Evolutionary conservation across 2,113 vertebrate genomes (phyloP), one percentile per base, ranked within the genome.

Genomic region (Sinocyclocheilus grahami): DNA sequence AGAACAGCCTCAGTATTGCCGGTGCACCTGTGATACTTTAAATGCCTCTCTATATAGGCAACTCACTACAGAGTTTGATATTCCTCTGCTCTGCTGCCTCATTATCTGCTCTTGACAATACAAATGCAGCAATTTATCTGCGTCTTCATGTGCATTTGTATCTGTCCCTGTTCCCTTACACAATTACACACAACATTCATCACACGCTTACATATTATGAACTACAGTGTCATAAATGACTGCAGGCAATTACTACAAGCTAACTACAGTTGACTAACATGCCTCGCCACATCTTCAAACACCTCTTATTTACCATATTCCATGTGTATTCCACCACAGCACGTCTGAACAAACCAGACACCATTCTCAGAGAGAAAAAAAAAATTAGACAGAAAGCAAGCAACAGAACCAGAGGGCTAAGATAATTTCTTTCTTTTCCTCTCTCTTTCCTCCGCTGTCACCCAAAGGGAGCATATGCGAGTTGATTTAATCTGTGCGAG

Each of bases 61-160:
- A 16, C 53, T 55, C 53, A 20, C 5, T 55, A 33, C 18, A 55
- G 53, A 55, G 53, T 55, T 18, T 55, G 53, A 46, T 13, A 30
- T 87, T 88, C 83, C 84, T 84, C 85, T 77, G 62, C 79, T 62
- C 83, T 74, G 5, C 86, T 90, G 86, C 88, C 84, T 84, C 89
- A 90, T 87, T 86, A 90, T 39, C 78, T 86, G 87, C 86, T 86
- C 42, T 90, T 90, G 88, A 92, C 83, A 62, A 83, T 72, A 90
- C 86, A 92, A 91, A 92, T 88, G 91, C 88, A 85, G 74, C 87
- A 88, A 90, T 87, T 87, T 89, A 88, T 88, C 80, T 6, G 16
- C 1, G 4, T 11, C 11, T 76, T 27, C 27, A 48, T 51, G 63
- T 48, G 53, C 24, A n/a, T 58, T 12, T 80, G 78, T 13, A 60